A percentile compares a stretch with the other conserved stretches of the same genome.
These are phyloP conservation scores for Alectoris magna DNA, from an alignment of 2,797 vertebrate species.

Conservation along the genomic window DNA sequence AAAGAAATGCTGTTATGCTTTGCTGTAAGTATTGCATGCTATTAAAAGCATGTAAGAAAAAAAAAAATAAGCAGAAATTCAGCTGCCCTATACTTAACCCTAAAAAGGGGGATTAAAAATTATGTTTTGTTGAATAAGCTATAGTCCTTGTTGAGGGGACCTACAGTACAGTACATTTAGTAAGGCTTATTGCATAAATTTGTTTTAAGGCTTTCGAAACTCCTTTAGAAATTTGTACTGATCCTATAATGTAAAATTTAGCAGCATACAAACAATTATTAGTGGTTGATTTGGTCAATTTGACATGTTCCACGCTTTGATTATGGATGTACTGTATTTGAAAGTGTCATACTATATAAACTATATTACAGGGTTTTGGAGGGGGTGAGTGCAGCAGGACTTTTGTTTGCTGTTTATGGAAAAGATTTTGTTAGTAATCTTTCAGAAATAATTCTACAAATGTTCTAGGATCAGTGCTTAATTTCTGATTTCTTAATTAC, in stretches of 20 bases:
- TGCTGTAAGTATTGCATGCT: neutral
- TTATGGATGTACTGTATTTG: neutral
- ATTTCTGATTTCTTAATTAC: slow-evolving; percentile 69
- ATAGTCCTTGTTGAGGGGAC: slow-evolving; percentile 54
- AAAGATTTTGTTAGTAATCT: neutral
- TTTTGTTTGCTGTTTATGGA: neutral
- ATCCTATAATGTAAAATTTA: slow-evolving; percentile 65
- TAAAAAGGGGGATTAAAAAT: neutral
- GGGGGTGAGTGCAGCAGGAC: neutral
- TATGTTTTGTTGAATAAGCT: neutral
- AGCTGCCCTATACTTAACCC: neutral
- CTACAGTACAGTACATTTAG: slow-evolving; percentile 73
- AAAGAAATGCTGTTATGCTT: neutral
- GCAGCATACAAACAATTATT: neutral
- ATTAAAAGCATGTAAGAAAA: neutral
- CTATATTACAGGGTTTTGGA: neutral
- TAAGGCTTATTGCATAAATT: slow-evolving; percentile 55
- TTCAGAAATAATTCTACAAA: slow-evolving; percentile 12
- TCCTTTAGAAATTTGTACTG: slow-evolving; percentile 77
- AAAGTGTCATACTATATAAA: neutral
- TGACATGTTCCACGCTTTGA: neutral
- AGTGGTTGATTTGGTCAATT: neutral
- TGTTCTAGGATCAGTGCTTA: slow-evolving; percentile 78
- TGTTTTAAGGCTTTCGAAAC: slow-evolving; percentile 62
- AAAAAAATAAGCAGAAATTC: neutral